Conservation (phyloP, 2,113 vertebrate species). For the Phyllostomus hastatus region DNA sequence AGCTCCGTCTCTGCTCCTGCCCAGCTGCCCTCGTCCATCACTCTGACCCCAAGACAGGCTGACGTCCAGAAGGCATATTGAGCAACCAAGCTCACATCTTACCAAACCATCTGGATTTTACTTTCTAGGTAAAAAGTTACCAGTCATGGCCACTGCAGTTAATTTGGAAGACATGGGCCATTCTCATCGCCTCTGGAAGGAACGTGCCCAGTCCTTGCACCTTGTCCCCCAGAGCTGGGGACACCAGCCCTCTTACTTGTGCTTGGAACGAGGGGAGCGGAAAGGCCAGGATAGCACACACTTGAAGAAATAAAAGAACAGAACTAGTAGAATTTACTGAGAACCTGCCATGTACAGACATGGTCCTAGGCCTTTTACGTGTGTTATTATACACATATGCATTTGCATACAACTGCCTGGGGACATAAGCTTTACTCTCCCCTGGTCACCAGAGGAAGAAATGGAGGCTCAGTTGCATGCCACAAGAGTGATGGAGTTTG, state of each 20-base stretch:
- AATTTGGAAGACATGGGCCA: neutral
- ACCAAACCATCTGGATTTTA: slow-evolving; percentile 5
- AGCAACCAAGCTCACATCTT: neutral
- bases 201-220: neutral
- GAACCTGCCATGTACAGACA: neutral
- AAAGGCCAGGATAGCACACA: neutral
- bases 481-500: neutral
- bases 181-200: neutral
- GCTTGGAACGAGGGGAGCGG: neutral
- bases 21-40: no score
- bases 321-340: neutral
- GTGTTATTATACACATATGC: neutral
- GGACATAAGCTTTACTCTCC: neutral
- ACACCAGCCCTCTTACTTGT: neutral
- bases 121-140: slow-evolving; percentile 49
- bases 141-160: neutral
- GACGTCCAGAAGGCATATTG: neutral
- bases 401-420: neutral
- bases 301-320: neutral
- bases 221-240: neutral
- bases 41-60: neutral
- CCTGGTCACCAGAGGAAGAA: neutral
- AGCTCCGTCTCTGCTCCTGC: neutral
- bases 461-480: neutral
- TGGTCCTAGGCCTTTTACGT: neutral